phyloP scores from a whole-genome alignment of 2,888 invertebrate species.

The Micoletzkya japonica region DNA sequence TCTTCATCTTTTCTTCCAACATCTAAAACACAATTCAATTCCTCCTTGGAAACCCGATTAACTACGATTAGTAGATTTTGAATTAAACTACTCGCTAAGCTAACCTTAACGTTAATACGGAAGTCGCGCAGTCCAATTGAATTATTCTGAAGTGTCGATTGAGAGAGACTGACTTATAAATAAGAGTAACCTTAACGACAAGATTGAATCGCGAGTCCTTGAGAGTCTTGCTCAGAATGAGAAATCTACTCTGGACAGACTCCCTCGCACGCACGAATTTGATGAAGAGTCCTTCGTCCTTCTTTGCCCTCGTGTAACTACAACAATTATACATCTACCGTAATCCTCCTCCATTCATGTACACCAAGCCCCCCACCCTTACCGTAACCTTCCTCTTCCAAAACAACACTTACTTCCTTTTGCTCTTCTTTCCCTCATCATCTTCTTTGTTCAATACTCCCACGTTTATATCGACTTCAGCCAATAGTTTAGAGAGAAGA shows the following conservation, averaged over 20 bases:
- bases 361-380: neutral
- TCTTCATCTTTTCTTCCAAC: slow-evolving; percentile 10
- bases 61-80: neutral
- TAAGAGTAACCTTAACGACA: slow-evolving; percentile 14
- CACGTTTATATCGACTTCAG: slow-evolving; percentile 8
- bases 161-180: neutral
- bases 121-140: slow-evolving; percentile 26
- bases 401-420: neutral
- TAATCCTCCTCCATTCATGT: neutral
- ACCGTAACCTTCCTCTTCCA: neutral
- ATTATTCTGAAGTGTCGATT: slow-evolving; percentile 15
- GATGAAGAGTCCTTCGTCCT: slow-evolving; percentile 21
- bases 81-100: neutral
- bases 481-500: neutral
- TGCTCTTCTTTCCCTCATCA: slow-evolving; percentile 13
- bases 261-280: slow-evolving; percentile 25
- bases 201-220: slow-evolving; percentile 24
- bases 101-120: slow-evolving; percentile 5
- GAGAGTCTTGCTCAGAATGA: slow-evolving; percentile 28
- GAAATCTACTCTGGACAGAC: slow-evolving; percentile 19
- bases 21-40: neutral
- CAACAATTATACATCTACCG: neutral
- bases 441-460: neutral
- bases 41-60: neutral
- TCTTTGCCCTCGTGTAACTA: slow-evolving; percentile 20